Evolutionary conservation across 1,140 invertebrate genomes (phyloP).

Genomic region (Rhynchophorus ferrugineus): DNA sequence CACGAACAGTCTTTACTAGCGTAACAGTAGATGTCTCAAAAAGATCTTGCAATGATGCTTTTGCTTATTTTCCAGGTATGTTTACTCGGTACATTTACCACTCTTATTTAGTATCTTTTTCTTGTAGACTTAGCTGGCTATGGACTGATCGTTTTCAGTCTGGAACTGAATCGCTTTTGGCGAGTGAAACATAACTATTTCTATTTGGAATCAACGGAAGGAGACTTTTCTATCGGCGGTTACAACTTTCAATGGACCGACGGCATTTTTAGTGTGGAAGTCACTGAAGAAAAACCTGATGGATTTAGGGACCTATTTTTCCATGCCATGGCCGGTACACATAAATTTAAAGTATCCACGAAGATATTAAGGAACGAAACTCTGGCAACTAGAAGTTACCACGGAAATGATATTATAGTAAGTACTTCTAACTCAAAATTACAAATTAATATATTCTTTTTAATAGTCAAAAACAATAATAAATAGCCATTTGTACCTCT

Average conservation of each 20-base stretch:
- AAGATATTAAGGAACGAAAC: conserved; percentile 53
- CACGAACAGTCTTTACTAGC: conserved; percentile 48
- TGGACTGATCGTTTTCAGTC: conserved; percentile 60
- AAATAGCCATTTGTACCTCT: too few relatives aligned
- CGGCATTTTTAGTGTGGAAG: conserved; percentile 60
- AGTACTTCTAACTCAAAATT: too few relatives aligned
- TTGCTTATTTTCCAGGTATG: conserved; percentile 58
- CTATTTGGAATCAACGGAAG: conserved; percentile 58
- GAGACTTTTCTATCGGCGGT: conserved; percentile 59
- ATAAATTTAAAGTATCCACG: conserved; percentile 60
- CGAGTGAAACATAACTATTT: conserved; percentile 65
- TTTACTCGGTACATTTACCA: neutral
- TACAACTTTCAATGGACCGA: conserved; percentile 62
- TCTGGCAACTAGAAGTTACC: conserved; percentile 49
- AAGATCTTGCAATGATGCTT: conserved; percentile 54
- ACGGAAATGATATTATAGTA: conserved; percentile 46
- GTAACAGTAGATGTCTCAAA: conserved; percentile 55
- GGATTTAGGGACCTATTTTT: conserved; percentile 56
- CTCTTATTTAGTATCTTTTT: conserved; percentile 14
- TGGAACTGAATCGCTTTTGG: conserved; percentile 57
- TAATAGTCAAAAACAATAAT: too few relatives aligned
- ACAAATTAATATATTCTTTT: too few relatives aligned
- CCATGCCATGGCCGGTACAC: conserved; percentile 58
- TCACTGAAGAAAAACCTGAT: conserved; percentile 47
- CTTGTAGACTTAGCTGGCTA: conserved; percentile 46